Conservation (phyloP, 2,113 vertebrate genomes). For the Phylloscopus whistleri region DNA sequence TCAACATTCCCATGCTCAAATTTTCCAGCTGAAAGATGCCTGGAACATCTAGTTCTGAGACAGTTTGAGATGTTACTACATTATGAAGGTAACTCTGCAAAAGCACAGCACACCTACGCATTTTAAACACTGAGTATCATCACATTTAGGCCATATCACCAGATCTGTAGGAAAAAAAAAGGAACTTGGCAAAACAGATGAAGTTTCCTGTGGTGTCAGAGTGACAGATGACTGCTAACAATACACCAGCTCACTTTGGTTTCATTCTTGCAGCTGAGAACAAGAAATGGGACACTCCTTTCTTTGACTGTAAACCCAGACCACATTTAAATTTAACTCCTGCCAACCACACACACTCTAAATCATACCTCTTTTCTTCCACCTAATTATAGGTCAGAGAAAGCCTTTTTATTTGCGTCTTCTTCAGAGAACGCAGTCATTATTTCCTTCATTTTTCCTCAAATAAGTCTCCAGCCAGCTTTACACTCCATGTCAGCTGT, state of each 20-base stretch:
- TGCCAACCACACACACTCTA: slow-evolving; percentile 6
- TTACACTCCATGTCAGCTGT: slow-evolving; percentile 10
- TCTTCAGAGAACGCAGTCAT: neutral
- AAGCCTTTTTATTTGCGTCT: neutral
- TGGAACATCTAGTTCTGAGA: neutral
- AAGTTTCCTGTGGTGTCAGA: neutral
- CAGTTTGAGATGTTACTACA: neutral
- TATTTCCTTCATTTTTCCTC: slow-evolving; percentile 15
- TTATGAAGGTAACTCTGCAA: neutral
- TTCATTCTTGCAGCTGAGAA: neutral
- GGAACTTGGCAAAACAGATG: neutral
- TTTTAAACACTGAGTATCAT: neutral
- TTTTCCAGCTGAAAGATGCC: neutral
- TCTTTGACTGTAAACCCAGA: neutral
- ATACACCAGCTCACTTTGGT: neutral
- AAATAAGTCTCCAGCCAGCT: neutral
- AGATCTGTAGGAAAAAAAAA: neutral
- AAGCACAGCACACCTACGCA: neutral
- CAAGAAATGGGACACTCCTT: neutral
- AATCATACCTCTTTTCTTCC: neutral
- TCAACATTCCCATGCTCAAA: neutral
- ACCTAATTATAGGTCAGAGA: neutral
- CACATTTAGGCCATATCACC: neutral
- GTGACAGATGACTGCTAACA: neutral
- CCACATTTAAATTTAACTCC: slow-evolving; percentile 35